Evolutionary conservation across 2,113 vertebrate genomes (phyloP), one percentile per base, ranked within the genome.

Genomic region (Mastomys natalensis): DNA sequence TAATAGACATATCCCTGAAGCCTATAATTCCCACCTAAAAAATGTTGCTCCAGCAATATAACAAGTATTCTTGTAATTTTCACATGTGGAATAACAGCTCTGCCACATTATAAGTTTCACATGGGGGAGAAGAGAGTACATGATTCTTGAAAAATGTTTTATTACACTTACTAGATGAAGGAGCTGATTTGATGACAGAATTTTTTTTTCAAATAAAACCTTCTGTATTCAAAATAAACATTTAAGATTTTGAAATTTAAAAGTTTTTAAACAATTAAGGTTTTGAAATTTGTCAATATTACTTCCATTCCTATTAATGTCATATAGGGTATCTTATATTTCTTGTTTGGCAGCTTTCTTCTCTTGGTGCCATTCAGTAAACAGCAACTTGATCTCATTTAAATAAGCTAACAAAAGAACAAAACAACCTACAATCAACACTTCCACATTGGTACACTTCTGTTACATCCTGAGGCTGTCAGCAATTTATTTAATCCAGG

Each of bases 231-330:
- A 92, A 93, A 95, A 62, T 82, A 74, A 76, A 77, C 2, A 81
- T 85, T 53, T 72, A 40, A n/a, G 53, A 34, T 72, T 96, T 93
- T 89, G 15, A 92, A 82, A 91, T 76, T 68, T 64, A 73, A 73
- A 89, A 91, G 31, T 34, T 34, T 68, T 68, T 77, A 80, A 70
- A 77, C 3, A 89, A 81, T 37, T 60, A 53, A 43, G 40, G 34
- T 64, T 96, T 93, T 91, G 15, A 91, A 78, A 91, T 76, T 68
- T 95, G 17, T 43, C 1, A 7, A 7, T 76, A 22, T 84, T 10
- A 45, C n/a, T 70, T 87, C 86, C 40, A 70, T 85, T 62, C 74
- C 40, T 72, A 1, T 24, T 66, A 24, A 91, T 87, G 19, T 92
- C 26, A 88, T 45, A 89, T 55, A 64, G 31, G 7, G 55, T 40